Conservation (phyloP, 2,797 vertebrate species). For the Tamandua tetradactyla region DNA sequence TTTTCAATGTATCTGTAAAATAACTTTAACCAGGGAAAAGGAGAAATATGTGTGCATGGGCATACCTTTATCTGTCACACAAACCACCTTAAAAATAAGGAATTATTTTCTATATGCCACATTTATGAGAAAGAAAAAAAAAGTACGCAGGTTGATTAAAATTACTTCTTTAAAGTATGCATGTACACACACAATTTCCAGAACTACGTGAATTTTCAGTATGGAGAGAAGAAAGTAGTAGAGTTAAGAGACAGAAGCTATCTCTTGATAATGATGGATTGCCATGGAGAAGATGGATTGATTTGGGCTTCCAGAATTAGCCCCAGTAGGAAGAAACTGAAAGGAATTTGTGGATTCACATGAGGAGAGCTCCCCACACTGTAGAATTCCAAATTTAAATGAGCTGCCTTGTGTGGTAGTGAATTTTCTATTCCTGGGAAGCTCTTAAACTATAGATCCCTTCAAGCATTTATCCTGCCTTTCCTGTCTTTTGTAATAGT, state of each 20-base stretch:
- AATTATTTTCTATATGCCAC: not conserved
- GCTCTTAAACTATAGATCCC: not conserved
- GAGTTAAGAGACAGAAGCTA: not conserved
- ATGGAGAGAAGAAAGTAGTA: not conserved
- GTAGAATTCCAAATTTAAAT: not conserved
- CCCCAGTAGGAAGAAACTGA: not conserved
- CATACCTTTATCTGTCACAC: not conserved
- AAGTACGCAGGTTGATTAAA: not conserved
- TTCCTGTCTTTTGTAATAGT: not conserved
- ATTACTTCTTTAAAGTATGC: constrained; percentile 6
- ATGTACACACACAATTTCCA: not conserved
- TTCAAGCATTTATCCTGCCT: not conserved
- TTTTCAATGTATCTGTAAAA: constrained; percentile 14
- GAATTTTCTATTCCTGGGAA: not conserved
- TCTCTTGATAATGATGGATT: not conserved
- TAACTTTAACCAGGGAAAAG: not conserved
- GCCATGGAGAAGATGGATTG: not conserved
- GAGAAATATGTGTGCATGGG: constrained; percentile 18
- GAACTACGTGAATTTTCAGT: not conserved
- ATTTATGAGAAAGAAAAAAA: not conserved
- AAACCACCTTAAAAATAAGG: not conserved
- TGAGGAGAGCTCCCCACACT: not conserved
- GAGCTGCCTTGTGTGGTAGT: not conserved
- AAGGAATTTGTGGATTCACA: not conserved
- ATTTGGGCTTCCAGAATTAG: constrained; percentile 4